Evolutionary conservation across 1,140 invertebrate species (phyloP), one percentile per base, ranked within the genome.

Genomic region (Heliconius congener): DNA sequence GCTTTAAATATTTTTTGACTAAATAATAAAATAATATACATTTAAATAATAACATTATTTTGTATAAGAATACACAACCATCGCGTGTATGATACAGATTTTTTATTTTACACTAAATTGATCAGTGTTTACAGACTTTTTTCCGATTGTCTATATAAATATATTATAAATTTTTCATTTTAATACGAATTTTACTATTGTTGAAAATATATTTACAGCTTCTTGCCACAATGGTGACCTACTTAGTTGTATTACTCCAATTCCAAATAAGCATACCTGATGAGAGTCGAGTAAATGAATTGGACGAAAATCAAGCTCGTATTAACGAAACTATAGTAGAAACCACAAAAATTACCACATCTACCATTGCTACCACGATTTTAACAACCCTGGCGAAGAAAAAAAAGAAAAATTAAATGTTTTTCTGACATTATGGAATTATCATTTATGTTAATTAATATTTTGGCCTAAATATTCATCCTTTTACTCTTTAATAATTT

Each of bases 181-280:
- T 57, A 57, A 57, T 57, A 57, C 2, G 8, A 57, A 57, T 9
- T 57, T 23, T 19, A 19, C 55, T 57, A 57, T 57, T 57, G 55
- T 57, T 57, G 4, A 66, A 13, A 66, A 39, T 16, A 83, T 74
- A 74, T 81, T 86, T 83, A 76, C 89, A 96, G 94, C 90, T 97
- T 46, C 85, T 96, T 70, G 96, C 96, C 11, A 96, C 96, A 46
- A 97, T 97, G 96, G 96, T 96, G 18, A 97, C 96, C 0, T 97
- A 97, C 88, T 86, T 97, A 60, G 96, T 97, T 8, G 96, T 97
- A 4, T 83, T 97, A 60, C 89, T 97, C 42, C 96, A 97, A 87
- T 97, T 97, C 89, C 96, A 97, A 93, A 97, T 97, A 60, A 96
- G 96, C 83, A 96, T 96, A 81, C 96, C 96, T 9, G 96, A 95